These are phyloP conservation scores for Phymorhynchus buccinoides DNA, from an alignment of 1,140 invertebrate species.

Conservation along the genomic window DNA sequence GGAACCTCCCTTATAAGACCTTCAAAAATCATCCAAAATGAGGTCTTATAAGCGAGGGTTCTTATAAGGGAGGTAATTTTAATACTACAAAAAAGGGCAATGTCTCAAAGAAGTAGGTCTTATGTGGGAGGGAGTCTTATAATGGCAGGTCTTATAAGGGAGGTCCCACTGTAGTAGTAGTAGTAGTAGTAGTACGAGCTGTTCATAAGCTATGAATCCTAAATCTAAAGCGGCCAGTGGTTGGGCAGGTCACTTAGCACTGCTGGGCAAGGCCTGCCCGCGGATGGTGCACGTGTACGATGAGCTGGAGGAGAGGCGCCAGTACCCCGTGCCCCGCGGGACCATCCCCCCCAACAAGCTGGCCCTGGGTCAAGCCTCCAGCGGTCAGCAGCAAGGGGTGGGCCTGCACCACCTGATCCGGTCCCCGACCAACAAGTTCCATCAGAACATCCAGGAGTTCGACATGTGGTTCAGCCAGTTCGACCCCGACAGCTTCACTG, in stretches of 20 bases:
- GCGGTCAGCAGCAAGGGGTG: constrained; percentile 49
- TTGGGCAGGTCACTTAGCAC: constrained; percentile 52
- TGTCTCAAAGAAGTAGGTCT: too few relatives aligned
- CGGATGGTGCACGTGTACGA: constrained; percentile 66
- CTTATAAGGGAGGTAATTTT: too few relatives aligned
- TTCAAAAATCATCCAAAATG: too few relatives aligned
- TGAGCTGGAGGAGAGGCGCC: constrained; percentile 56
- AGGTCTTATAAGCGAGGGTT: too few relatives aligned
- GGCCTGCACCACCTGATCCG: constrained; percentile 64
- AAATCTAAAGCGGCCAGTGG: background rate
- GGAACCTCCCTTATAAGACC: too few relatives aligned
- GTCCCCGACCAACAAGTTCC: constrained; percentile 39
- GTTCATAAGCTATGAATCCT: too few relatives aligned
- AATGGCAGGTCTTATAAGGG: too few relatives aligned
- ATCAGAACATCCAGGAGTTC: constrained; percentile 51
- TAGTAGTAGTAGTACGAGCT: too few relatives aligned
- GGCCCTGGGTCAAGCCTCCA: background rate
- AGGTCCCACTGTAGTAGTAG: too few relatives aligned
- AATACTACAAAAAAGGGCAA: too few relatives aligned
- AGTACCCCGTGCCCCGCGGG: constrained; percentile 58
- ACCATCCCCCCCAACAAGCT: constrained; percentile 28
- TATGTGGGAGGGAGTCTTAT: too few relatives aligned
- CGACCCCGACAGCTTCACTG: constrained; percentile 57
- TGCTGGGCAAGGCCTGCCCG: constrained; percentile 49
- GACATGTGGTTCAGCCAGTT: constrained; percentile 40